phyloP scores from a whole-genome alignment of 2,113 vertebrate genomes.

The Coptodon bakossiorum region DNA sequence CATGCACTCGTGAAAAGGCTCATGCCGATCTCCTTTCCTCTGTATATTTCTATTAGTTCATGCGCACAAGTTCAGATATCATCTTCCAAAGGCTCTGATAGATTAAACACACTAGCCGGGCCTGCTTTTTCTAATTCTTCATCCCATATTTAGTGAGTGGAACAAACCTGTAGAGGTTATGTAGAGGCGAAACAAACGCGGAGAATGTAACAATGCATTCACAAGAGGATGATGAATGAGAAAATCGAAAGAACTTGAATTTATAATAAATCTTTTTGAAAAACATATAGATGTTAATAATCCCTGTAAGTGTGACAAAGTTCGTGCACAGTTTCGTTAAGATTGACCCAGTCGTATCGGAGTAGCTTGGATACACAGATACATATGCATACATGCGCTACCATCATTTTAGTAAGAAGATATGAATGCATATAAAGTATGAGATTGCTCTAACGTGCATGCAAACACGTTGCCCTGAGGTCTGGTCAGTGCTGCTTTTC shows the following conservation, averaged over 20 bases:
- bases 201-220: no score
- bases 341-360: background rate
- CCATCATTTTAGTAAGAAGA: background rate
- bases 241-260: no score
- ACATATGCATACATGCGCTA: background rate
- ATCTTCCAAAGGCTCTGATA: background rate
- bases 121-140: background rate
- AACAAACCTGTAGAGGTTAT: background rate
- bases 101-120: background rate
- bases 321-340: background rate
- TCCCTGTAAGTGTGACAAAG: background rate
- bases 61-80: background rate
- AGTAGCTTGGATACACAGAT: background rate
- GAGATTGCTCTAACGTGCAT: background rate
- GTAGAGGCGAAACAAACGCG: no score
- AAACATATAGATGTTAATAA: no score
- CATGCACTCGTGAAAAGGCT: background rate
- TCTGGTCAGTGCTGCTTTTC: background rate
- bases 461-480: background rate
- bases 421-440: background rate
- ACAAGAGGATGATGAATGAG: no score
- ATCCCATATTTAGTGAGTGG: background rate
- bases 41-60: background rate
- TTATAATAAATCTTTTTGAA: no score
- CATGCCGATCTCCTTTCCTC: background rate